These are phyloP conservation scores for Riparia riparia DNA, from an alignment of 2,113 vertebrate genomes.

Conservation along the genomic window DNA sequence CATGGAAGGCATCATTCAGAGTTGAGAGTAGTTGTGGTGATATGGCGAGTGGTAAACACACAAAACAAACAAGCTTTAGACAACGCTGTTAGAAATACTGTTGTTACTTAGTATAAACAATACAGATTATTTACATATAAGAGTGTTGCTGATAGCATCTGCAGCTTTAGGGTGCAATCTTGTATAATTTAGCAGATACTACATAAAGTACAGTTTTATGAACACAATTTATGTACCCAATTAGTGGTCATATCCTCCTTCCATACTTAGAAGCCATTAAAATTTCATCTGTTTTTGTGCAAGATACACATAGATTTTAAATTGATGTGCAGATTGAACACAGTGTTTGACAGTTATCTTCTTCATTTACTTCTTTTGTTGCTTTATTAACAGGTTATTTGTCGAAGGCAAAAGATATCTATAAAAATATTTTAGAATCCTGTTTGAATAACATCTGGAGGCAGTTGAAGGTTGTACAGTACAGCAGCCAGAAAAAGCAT, in stretches of 20 bases:
- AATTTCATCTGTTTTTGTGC: neutral
- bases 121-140: neutral
- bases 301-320: neutral
- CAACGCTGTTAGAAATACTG: neutral
- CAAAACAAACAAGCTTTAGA: neutral
- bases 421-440: conserved; percentile 75
- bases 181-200: neutral
- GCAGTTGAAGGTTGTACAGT: conserved; percentile 84
- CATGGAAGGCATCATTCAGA: neutral
- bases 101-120: neutral
- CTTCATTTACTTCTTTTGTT: conserved; percentile 16
- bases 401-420: conserved; percentile 77
- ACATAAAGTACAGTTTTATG: neutral
- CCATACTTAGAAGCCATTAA: neutral
- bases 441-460: conserved; percentile 83
- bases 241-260: neutral
- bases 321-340: neutral
- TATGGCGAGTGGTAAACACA: neutral
- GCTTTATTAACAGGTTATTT: conserved; percentile 84
- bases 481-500: conserved; percentile 77
- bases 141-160: neutral
- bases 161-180: neutral
- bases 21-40: neutral
- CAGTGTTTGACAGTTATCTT: neutral
- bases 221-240: neutral